These are phyloP conservation scores for Cephalopterus ornatus DNA, from an alignment of 2,113 vertebrate species.

Conservation along the genomic window DNA sequence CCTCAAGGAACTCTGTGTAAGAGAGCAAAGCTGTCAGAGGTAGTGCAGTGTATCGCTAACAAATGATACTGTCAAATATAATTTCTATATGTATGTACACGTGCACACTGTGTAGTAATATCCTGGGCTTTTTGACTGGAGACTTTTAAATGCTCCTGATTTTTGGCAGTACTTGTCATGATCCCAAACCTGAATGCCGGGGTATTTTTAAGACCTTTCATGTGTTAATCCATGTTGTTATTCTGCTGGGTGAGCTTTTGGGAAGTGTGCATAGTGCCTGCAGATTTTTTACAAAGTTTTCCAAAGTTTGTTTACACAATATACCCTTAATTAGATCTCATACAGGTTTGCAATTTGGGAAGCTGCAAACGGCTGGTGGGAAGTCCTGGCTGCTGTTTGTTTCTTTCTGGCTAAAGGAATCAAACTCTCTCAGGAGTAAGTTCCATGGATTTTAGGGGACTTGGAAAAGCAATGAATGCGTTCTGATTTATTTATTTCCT, in stretches of 20 bases:
- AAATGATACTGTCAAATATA: neutral
- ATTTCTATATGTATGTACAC: neutral
- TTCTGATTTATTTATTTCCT: conserved; percentile 18
- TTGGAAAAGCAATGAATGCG: neutral
- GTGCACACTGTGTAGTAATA: neutral
- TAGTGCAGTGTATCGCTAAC: neutral
- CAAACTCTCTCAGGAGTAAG: neutral
- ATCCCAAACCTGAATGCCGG: neutral
- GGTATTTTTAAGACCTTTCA: neutral
- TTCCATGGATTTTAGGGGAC: neutral
- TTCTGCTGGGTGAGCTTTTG: neutral
- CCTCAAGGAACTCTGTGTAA: neutral
- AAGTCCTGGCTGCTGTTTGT: neutral
- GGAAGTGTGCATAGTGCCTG: neutral
- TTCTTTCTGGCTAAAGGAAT: neutral
- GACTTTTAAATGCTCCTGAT: neutral
- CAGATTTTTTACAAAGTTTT: neutral
- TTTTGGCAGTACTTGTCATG: neutral
- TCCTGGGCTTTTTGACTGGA: neutral
- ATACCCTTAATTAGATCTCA: neutral
- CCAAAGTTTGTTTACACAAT: neutral
- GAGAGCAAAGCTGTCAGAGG: neutral
- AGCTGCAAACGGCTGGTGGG: neutral
- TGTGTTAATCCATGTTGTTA: neutral
- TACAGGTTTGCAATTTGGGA: neutral